These are phyloP conservation scores for Ectemnius continuus DNA, from an alignment of 2,888 invertebrate species.

Conservation along the genomic window DNA sequence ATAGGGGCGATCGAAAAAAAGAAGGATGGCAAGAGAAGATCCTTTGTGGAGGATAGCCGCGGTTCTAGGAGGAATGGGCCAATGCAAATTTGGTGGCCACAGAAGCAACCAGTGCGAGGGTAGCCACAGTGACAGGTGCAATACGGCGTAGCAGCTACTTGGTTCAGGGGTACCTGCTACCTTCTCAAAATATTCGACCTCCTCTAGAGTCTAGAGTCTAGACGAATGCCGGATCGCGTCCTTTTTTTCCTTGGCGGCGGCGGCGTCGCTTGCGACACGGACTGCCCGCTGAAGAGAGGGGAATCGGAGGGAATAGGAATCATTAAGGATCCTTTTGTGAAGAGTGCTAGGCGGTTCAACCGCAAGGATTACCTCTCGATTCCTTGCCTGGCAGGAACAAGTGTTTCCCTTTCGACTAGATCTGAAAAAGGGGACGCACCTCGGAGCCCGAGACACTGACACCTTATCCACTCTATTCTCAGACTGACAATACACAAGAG, in stretches of 20 bases:
- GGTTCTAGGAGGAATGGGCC: slow-evolving; percentile 34
- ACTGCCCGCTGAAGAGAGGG: slow-evolving; percentile 19
- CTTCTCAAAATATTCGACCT: slow-evolving; percentile 67
- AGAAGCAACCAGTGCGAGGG: slow-evolving; percentile 64
- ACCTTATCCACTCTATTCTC: too few species aligned
- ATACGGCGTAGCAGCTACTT: slow-evolving; percentile 64
- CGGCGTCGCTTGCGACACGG: too few species aligned
- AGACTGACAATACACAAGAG: too few species aligned
- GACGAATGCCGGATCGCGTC: slow-evolving; percentile 40
- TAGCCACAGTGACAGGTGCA: slow-evolving; percentile 69
- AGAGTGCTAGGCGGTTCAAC: slow-evolving; percentile 45
- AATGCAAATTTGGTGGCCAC: slow-evolving; percentile 69
- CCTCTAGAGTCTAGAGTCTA: too few species aligned
- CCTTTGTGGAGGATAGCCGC: slow-evolving; percentile 24
- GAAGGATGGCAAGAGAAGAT: slow-evolving; percentile 1
- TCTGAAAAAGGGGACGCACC: slow-evolving; percentile 8
- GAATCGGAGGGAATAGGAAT: slow-evolving; percentile 30
- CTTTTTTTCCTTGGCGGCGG: slow-evolving; percentile 23
- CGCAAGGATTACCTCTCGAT: slow-evolving; percentile 40
- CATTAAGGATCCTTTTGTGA: slow-evolving; percentile 67
- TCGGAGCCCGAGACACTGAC: slow-evolving; percentile 1
- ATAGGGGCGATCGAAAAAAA: neutral
- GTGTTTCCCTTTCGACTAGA: slow-evolving; percentile 32
- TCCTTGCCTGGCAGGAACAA: slow-evolving; percentile 35
- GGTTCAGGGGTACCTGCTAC: slow-evolving; percentile 57